Base-by-base conservation (phyloP, 2,797 vertebrate genomes). In the Acanthiza pusilla region DNA sequence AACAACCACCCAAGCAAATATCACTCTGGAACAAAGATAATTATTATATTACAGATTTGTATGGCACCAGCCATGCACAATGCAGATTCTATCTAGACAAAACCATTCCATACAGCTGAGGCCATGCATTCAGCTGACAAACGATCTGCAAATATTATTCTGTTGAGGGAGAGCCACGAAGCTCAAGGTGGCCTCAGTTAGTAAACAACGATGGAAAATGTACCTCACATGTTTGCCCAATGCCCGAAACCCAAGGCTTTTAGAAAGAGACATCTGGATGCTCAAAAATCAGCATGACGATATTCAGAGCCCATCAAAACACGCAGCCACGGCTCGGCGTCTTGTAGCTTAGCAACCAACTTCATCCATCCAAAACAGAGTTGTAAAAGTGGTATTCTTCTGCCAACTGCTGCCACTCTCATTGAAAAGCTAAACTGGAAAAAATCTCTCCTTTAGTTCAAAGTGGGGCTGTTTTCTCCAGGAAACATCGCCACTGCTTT, bases 301-400 rank as follows among this genome's bases (percentile, higher is more conserved):
- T 88, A 93, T 90, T 97, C 80, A 63, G 95, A 97, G 97, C 97
- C 98, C 97, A 98, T 97, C 95, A 97, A 98, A 98, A 98, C 97
- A 98, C 10, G 68, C 77, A 94, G 96, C 92, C 91, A 94, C 74
- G 85, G 94, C 92, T 97, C 89, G 85, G 98, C 97, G 67, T 98
- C 97, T 93, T 86, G 96, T 95, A 97, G 92, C 97, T 96, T 96
- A 96, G 98, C 96, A 97, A 98, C 96, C 3, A 32, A 88, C 90
- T 96, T 97, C 96, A 97, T 93, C 97, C 96, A 92, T 96, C 97
- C 97, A 98, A 98, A 98, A 98, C 97, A 98, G 34, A 98, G 97
- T 97, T 98, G 97, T 97, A 97, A 98, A 98, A 98, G 93, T 79
- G 88, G 83, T 78, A 85, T 50, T 32, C 68, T 90, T 79, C 82